Conservation (phyloP, 2,888 invertebrate species). For the Nomada ferruginata region DNA sequence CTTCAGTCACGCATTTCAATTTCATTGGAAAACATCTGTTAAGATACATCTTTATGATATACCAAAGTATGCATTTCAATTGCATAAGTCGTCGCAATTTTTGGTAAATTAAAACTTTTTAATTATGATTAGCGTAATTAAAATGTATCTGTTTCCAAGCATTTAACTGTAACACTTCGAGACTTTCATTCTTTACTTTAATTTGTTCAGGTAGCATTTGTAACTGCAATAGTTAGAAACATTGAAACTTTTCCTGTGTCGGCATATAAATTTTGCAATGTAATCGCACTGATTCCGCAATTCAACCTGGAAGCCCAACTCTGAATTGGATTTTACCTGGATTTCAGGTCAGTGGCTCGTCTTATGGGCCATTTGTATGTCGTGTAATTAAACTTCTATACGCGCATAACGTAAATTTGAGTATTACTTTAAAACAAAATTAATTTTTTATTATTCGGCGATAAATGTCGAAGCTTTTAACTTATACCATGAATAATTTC, state of each 20-base stretch:
- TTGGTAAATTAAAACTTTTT: background rate
- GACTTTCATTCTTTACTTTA: background rate
- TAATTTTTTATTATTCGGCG: background rate
- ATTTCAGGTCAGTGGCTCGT: constrained; percentile 40
- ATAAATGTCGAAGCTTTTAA: background rate
- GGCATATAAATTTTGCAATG: constrained; percentile 28
- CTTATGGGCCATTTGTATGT: background rate
- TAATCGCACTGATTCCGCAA: constrained; percentile 37
- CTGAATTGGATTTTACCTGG: constrained; percentile 25
- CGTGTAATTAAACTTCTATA: constrained; percentile 13
- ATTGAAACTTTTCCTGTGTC: constrained; percentile 11
- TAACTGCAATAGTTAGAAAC: background rate
- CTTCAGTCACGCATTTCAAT: background rate
- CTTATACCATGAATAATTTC: background rate
- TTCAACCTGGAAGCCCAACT: constrained; percentile 42
- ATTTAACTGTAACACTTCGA: too few species aligned
- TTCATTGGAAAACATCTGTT: background rate
- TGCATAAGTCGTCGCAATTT: too few species aligned
- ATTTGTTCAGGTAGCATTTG: background rate
- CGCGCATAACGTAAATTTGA: background rate
- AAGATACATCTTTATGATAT: background rate
- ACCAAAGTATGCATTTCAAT: too few species aligned
- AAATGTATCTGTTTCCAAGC: too few species aligned
- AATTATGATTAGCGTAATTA: background rate
- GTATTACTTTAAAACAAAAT: background rate